These are phyloP conservation scores for Sandelia bainsii DNA, from an alignment of 2,797 vertebrate species.

Conservation along the genomic window DNA sequence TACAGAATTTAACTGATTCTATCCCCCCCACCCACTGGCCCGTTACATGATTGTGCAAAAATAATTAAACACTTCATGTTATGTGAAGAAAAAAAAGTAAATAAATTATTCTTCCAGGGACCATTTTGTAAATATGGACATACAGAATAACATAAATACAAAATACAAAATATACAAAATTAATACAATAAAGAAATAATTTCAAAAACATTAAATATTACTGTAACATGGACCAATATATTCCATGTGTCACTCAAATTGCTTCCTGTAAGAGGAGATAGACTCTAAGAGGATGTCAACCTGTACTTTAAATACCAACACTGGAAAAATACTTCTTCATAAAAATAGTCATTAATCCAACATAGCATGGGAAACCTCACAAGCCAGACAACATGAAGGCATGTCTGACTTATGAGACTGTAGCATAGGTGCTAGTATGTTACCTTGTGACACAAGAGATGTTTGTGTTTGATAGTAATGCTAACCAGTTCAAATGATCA, in stretches of 20 bases:
- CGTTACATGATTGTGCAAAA: conserved; percentile 81
- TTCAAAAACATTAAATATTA: conserved; percentile 51
- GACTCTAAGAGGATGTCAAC: conserved; percentile 59
- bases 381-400: conserved; percentile 45
- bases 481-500: conserved; percentile 26
- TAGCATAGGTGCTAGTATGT: conserved; percentile 56
- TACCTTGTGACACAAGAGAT: conserved; percentile 29
- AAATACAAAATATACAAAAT: conserved; percentile 61
- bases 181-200: conserved; percentile 51
- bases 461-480: conserved; percentile 10
- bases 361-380: conserved; percentile 49
- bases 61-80: conserved; percentile 74
- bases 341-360: conserved; percentile 81
- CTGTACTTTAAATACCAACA: conserved; percentile 76
- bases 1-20: conserved; percentile 74
- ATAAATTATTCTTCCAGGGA: conserved; percentile 60
- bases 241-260: conserved; percentile 62
- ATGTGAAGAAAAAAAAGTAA: conserved; percentile 25
- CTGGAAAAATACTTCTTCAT: conserved; percentile 85
- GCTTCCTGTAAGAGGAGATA: conserved; percentile 64
- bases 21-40: conserved; percentile 50
- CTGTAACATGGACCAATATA: conserved; percentile 69
- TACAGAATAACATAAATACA: conserved; percentile 54
- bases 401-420: conserved; percentile 45
- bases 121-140: conserved; percentile 76